A percentile compares a stretch with the other conserved stretches of the same genome.
Conservation (phyloP, 2,797 vertebrate species). For the Meriones psammophilus region DNA sequence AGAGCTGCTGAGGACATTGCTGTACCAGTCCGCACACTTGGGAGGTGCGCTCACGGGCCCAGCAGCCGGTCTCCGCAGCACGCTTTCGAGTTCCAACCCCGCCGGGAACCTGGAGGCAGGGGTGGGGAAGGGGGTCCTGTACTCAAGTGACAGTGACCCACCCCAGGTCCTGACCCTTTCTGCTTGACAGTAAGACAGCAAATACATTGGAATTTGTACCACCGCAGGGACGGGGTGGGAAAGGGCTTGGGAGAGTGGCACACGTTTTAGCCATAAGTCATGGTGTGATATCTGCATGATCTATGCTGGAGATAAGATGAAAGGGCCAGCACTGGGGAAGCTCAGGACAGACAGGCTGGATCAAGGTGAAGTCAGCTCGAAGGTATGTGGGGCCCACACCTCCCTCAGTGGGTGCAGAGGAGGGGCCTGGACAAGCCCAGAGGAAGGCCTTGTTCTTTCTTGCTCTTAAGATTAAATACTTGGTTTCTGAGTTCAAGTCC, state of each 20-base stretch:
- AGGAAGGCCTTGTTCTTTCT: neutral
- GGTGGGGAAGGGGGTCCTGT: neutral
- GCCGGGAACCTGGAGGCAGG: neutral
- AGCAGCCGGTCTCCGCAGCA: neutral
- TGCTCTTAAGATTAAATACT: constrained; percentile 27
- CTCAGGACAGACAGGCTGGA: neutral
- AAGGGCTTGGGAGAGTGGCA: neutral
- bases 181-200: neutral
- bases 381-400: neutral
- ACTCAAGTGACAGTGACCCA: neutral
- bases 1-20: neutral
- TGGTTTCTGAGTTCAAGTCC: neutral
- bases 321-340: neutral
- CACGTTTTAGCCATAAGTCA: constrained; percentile 38
- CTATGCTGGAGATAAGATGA: constrained; percentile 66
- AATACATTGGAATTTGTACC: constrained; percentile 32
- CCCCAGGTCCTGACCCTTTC: neutral
- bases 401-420: neutral
- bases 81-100: neutral
- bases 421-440: neutral
- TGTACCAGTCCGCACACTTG: neutral
- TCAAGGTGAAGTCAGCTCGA: neutral
- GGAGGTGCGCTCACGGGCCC: neutral
- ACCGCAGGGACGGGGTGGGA: constrained; percentile 41
- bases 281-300: constrained; percentile 18